phyloP scores from a whole-genome alignment of 2,113 vertebrate species.

The Sander vitreus region DNA sequence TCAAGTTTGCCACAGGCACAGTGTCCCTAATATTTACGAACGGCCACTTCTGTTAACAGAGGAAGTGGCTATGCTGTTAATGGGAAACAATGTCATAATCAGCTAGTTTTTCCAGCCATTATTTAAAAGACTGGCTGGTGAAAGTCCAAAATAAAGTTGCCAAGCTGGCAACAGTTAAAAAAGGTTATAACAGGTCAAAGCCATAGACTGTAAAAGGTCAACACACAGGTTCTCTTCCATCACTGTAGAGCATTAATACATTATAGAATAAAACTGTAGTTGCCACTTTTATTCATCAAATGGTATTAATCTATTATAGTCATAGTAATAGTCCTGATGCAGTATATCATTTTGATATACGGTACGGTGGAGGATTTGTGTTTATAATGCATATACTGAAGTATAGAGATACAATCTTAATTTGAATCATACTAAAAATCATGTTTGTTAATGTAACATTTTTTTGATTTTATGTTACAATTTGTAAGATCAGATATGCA shows the following conservation, averaged over 20 bases:
- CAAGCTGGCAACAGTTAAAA: not conserved
- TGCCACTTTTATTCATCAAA: not conserved
- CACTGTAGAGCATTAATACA: not conserved
- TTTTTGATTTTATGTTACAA: not conserved
- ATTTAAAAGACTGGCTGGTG: not conserved
- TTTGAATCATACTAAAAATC: not conserved
- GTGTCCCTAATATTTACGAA: not conserved
- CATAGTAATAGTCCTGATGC: not conserved
- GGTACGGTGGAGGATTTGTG: not conserved
- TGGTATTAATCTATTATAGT: not conserved
- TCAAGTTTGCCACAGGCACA: not conserved
- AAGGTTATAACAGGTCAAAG: not conserved
- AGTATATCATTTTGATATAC: not conserved
- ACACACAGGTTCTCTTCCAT: not conserved
- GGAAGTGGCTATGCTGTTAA: not conserved
- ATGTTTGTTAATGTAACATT: not conserved
- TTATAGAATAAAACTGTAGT: not conserved
- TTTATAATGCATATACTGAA: not conserved
- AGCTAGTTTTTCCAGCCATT: not conserved
- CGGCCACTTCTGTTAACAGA: not conserved
- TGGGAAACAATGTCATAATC: not conserved
- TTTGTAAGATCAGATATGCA: not conserved
- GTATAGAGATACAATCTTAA: not conserved
- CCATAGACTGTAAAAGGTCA: no score
- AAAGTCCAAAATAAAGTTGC: not conserved